Evolutionary conservation across 2,888 invertebrate species (phyloP).

Genomic region (Dilophus febrilis): DNA sequence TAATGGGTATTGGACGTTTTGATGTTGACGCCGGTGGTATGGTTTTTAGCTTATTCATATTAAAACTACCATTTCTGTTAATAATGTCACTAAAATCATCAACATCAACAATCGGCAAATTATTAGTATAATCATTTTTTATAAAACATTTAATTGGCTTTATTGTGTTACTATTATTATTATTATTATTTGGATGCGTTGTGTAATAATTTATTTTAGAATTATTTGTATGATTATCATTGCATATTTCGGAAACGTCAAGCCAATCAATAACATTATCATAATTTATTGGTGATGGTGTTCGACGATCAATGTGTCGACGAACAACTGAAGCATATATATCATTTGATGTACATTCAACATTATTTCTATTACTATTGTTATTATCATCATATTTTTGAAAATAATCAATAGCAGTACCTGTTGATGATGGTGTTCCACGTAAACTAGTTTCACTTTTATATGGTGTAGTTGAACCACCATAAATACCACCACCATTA

Average conservation of each 20-base stretch:
- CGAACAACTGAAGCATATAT: conserved; percentile 11
- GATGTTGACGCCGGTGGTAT: too few species aligned
- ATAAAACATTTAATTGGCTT: background rate
- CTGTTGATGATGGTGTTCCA: conserved; percentile 11
- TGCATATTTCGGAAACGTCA: conserved; percentile 18
- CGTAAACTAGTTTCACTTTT: conserved; percentile 7
- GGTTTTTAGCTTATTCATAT: too few species aligned
- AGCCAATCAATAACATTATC: conserved; percentile 29
- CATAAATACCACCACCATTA: too few species aligned
- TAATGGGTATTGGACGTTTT: background rate
- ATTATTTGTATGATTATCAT: background rate
- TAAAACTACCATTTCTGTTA: too few species aligned
- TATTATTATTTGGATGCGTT: background rate
- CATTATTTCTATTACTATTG: conserved; percentile 8
- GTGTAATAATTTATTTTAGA: background rate
- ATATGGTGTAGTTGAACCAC: too few species aligned
- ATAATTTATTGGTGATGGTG: conserved; percentile 26
- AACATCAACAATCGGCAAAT: too few species aligned
- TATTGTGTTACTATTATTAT: background rate
- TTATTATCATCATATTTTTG: conserved; percentile 5
- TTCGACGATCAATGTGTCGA: conserved; percentile 22
- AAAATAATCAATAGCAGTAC: conserved; percentile 7
- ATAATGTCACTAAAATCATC: too few species aligned
- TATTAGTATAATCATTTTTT: background rate
- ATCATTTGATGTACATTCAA: conserved; percentile 13